Evolutionary conservation across 2,113 vertebrate species (phyloP), one percentile per base, ranked within the genome.

Genomic region (Hiodon tergisus): DNA sequence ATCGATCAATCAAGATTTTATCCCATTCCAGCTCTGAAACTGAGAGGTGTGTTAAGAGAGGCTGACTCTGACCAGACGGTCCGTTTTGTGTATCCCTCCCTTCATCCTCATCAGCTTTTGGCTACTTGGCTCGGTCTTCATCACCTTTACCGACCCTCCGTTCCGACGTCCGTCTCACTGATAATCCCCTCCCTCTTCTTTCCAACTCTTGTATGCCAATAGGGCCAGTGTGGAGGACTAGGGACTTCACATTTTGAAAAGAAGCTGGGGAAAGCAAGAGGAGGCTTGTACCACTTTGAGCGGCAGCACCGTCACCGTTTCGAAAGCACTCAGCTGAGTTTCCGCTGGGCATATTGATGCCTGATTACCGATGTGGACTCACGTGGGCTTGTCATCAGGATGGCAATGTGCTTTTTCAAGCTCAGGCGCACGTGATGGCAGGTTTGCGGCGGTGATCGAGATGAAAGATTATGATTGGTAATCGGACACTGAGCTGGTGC

Each of bases 401-500:
- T 31, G 31, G 31, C 31, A 31, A 31, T 31, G 31, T 31, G 31
- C 31, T 31, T 31, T 31, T 31, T 31, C 31, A 31, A 31, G 31
- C 31, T 31, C 31, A 31, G 31, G 31, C 31, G 31, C 31, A 31
- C 31, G 31, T 31, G 31, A 31, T 31, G 31, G 31, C 31, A 31
- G 31, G 31, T 31, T 31, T 31, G 31, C 31, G 31, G 31, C 31
- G 31, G 31, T 31, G 31, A 31, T 31, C 31, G 31, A 31, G 31
- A 31, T 31, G 55, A 71, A 71, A 84, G 85, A 81, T 78, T 81
- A 78, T 81, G 83, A 85, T 90, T 86, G 83, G 31, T 31, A 31
- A 31, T 31, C 31, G 31, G 2, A 31, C 86, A 86, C 87, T 73
- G 84, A 88, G 89, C 89, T 85, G 82, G 89, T 83, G 87, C 82